Conservation (phyloP, 2,888 invertebrate genomes). For the Luffia ferchaultella region DNA sequence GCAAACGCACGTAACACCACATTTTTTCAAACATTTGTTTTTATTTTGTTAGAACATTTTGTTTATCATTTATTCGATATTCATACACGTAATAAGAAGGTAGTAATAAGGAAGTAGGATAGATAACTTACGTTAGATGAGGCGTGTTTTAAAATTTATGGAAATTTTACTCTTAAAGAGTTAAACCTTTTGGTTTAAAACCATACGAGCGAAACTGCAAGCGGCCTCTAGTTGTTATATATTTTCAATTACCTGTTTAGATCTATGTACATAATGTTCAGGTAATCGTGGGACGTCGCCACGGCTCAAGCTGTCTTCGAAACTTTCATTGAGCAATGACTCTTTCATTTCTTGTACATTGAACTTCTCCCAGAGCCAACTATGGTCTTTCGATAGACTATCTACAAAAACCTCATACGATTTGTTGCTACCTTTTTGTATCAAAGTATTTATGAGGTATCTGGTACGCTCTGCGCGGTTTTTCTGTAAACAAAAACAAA, state of each 20-base stretch:
- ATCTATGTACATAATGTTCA: conserved; percentile 57
- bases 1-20: no score
- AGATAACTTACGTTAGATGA: no score
- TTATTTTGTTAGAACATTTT: no score
- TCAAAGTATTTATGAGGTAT: conserved; percentile 41
- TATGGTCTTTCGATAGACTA: conserved; percentile 59
- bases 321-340: conserved; percentile 40
- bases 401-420: conserved; percentile 64
- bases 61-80: no score
- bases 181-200: no score
- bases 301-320: conserved; percentile 56
- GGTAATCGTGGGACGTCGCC: conserved; percentile 68
- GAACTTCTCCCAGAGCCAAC: conserved; percentile 64
- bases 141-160: no score
- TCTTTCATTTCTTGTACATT: conserved; percentile 29
- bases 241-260: conserved; percentile 43
- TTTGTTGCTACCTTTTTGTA: conserved; percentile 41
- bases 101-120: no score
- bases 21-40: no score
- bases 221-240: no score
- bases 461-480: conserved; percentile 39
- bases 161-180: no score
- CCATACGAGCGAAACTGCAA: no score
- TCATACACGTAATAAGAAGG: no score
- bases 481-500: conserved; percentile 28